These are phyloP conservation scores for Allolobophora icterica DNA, from an alignment of 2,888 invertebrate species.

Conservation along the genomic window DNA sequence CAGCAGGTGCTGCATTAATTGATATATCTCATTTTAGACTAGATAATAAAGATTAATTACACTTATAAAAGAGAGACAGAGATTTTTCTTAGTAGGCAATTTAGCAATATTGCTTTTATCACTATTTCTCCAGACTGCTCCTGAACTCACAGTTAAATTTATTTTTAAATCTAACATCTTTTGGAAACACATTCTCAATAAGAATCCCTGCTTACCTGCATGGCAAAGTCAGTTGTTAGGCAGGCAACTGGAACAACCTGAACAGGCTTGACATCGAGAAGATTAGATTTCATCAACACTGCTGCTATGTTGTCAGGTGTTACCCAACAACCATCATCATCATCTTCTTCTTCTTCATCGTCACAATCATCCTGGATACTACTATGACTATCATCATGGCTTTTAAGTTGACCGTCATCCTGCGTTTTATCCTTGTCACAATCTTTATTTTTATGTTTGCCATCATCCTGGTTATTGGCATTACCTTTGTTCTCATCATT, in stretches of 20 bases:
- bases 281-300: slow-evolving; percentile 77
- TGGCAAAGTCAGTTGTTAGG: slow-evolving; percentile 94
- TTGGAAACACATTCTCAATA: not conserved
- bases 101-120: not conserved
- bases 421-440: not conserved
- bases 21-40: not conserved
- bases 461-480: not conserved
- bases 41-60: not conserved
- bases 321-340: slow-evolving; percentile 77
- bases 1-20: too few relatives aligned
- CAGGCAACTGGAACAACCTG: slow-evolving; percentile 77
- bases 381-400: slow-evolving; percentile 9
- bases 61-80: not conserved
- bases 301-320: slow-evolving; percentile 79
- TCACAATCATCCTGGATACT: slow-evolving; percentile 42
- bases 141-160: not conserved
- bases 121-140: not conserved
- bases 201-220: slow-evolving; percentile 76
- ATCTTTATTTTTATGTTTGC: not conserved
- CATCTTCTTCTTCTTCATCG: slow-evolving; percentile 67
- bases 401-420: not conserved
- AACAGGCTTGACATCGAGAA: slow-evolving; percentile 49
- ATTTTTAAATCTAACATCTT: not conserved
- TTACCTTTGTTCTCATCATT: not conserved
- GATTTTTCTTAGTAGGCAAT: not conserved